phyloP scores from a whole-genome alignment of 2,888 invertebrate species.

The Leptinotarsa haldemani region DNA sequence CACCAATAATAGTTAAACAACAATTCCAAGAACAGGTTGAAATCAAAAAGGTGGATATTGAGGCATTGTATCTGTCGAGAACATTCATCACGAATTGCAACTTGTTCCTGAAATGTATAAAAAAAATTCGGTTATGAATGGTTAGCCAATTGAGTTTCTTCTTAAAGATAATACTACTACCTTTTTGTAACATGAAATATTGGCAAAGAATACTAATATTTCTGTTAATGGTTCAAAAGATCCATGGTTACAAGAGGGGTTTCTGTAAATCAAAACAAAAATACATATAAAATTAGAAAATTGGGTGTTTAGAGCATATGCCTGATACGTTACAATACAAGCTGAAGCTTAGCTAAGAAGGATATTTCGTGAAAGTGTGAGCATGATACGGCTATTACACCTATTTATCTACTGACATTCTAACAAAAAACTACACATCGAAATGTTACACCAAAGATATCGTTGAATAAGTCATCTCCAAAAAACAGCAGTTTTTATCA shows the following conservation, averaged over 20 bases:
- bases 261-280: constrained; percentile 61
- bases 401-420: constrained; percentile 13
- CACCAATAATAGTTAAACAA: background rate
- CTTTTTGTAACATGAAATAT: constrained; percentile 44
- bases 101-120: constrained; percentile 1
- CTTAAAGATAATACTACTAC: constrained; percentile 39
- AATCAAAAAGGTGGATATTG: too few species aligned
- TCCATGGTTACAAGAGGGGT: constrained; percentile 61
- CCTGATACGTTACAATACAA: constrained; percentile 48
- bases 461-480: constrained; percentile 2
- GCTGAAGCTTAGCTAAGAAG: constrained; percentile 30
- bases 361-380: constrained; percentile 4
- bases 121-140: constrained; percentile 20
- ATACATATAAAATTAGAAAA: constrained; percentile 43
- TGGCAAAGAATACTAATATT: constrained; percentile 44
- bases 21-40: background rate
- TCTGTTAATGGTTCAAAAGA: constrained; percentile 53
- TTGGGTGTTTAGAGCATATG: constrained; percentile 33
- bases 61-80: too few species aligned
- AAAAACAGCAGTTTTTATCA: constrained; percentile 10
- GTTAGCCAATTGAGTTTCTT: constrained; percentile 27
- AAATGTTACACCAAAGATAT: constrained; percentile 17
- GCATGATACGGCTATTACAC: constrained; percentile 18
- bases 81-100: background rate
- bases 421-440: constrained; percentile 31